Evolutionary conservation across 2,888 invertebrate species (phyloP), one percentile per base, ranked within the genome.

Genomic region (Ochlodes sylvanus): DNA sequence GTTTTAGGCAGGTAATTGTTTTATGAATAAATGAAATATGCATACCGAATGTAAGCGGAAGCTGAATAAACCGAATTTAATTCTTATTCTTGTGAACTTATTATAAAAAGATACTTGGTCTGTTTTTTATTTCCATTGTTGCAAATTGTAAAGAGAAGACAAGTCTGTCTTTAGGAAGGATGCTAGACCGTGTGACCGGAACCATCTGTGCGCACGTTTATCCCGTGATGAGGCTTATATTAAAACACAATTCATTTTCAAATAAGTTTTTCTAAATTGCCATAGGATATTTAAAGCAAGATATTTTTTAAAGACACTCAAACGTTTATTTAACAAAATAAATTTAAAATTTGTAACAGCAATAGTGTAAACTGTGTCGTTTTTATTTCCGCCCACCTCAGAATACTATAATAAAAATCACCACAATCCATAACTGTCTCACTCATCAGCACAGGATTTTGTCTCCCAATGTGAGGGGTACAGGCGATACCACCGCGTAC

Each of bases 181-280:
- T 63, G 41, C 63, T 63, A 54, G 54, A 42, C 54, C 63, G 63
- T 63, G 63, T 19, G 54, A 63, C 54, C 42, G 42, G 27, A 21
- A 63, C 54, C 63, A 63, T 63, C 63, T 63, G 63, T 41, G 27
- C 27, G n/a, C 38, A 34, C 61, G 52, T 62, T 62, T 62, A 52
- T 54, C 41, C 19, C 47, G 34, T 52, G 38, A 38, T 52, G n/a
- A 38, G 9, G 15, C 6, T 47, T 47, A 7, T 47, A 47, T 47
- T 47, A 47, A n/a, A 17, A 17, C 15, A 17, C 6, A 7, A 15
- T 47, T 12, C 10, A 42, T 42, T 42, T 14, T 9, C 42, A 42
- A 1, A 2, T 14, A 14, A 14, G 42, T 42, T 42, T 42, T 10
- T 7, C 47, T 2, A 47, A 17, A n/a, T n/a, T 5, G 47, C 15